A percentile compares a stretch with the other conserved stretches of the same genome.
phyloP scores from a whole-genome alignment of 2,797 vertebrate genomes.

The Stomatorhinus walkeri region DNA sequence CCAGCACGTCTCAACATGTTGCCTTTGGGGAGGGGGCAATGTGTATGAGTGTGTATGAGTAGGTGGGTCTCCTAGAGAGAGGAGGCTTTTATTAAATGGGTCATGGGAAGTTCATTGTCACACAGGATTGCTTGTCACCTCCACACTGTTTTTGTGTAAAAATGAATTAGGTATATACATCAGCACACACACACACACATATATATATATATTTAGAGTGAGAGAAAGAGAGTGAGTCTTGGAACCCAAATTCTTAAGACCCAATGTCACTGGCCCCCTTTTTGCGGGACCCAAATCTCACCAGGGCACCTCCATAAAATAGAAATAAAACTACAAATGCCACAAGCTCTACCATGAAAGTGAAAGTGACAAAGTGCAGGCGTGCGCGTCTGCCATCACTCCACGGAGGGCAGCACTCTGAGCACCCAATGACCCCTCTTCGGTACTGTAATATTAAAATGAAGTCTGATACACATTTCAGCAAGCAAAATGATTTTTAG shows the following conservation, averaged over 20 bases:
- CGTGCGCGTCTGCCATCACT: neutral
- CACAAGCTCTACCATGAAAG: neutral
- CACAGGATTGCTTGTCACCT: neutral
- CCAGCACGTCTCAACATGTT: neutral
- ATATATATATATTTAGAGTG: neutral
- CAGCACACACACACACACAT: neutral
- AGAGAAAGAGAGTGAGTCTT: neutral
- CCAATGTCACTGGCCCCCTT: neutral
- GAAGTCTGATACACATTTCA: neutral
- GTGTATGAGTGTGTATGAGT: neutral
- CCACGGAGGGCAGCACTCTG: neutral
- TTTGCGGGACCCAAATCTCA: neutral
- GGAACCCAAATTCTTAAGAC: neutral
- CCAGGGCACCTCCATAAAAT: neutral
- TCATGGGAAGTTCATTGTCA: slow-evolving; percentile 1
- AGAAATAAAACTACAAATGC: neutral
- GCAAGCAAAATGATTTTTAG: neutral
- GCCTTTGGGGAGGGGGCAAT: neutral
- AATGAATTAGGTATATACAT: neutral
- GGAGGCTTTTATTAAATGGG: neutral
- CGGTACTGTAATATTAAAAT: neutral
- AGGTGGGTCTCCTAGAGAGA: neutral
- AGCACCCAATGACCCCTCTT: neutral
- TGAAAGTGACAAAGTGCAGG: neutral
- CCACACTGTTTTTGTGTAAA: neutral